These are phyloP conservation scores for Gryon sp. DNA, from an alignment of 1,140 invertebrate genomes.

Conservation along the genomic window DNA sequence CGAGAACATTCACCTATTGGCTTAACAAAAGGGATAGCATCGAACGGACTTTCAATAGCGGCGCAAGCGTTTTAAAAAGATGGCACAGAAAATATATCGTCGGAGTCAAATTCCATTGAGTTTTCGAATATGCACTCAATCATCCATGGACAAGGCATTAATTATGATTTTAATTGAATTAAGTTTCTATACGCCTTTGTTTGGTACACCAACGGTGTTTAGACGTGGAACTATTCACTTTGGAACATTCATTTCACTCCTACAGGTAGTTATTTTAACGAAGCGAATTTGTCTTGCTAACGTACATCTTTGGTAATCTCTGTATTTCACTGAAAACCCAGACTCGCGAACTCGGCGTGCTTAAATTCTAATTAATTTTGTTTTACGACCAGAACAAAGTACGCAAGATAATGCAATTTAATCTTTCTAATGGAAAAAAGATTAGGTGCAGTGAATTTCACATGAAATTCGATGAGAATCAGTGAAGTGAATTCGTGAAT, in stretches of 20 bases:
- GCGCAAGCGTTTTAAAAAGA: constrained; percentile 14
- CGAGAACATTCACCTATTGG: constrained; percentile 29
- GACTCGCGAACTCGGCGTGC: constrained; percentile 32
- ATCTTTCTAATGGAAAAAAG: constrained; percentile 51
- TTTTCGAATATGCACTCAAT: constrained; percentile 21
- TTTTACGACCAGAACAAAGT: constrained; percentile 38
- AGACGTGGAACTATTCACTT: constrained; percentile 44
- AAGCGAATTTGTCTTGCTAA: constrained; percentile 54
- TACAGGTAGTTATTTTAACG: constrained; percentile 61
- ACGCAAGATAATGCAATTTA: constrained; percentile 49
- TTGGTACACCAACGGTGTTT: constrained; percentile 26
- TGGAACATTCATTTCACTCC: constrained; percentile 29
- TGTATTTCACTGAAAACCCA: constrained; percentile 47
- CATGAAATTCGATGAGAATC: constrained; percentile 12
- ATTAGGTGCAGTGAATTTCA: constrained; percentile 32
- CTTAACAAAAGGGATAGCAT: constrained; percentile 49
- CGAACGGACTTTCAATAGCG: constrained; percentile 22
- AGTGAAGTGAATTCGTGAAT: constrained; percentile 2
- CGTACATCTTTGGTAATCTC: constrained; percentile 51
- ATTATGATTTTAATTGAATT: constrained; percentile 60
- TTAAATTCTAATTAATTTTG: constrained; percentile 58
- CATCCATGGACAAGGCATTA: constrained; percentile 50
- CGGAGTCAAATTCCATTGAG: constrained; percentile 39
- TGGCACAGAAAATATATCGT: constrained; percentile 19
- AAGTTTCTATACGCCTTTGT: constrained; percentile 39